These are phyloP conservation scores for Xiphorhynchus elegans DNA, from an alignment of 2,113 vertebrate species.

Conservation along the genomic window DNA sequence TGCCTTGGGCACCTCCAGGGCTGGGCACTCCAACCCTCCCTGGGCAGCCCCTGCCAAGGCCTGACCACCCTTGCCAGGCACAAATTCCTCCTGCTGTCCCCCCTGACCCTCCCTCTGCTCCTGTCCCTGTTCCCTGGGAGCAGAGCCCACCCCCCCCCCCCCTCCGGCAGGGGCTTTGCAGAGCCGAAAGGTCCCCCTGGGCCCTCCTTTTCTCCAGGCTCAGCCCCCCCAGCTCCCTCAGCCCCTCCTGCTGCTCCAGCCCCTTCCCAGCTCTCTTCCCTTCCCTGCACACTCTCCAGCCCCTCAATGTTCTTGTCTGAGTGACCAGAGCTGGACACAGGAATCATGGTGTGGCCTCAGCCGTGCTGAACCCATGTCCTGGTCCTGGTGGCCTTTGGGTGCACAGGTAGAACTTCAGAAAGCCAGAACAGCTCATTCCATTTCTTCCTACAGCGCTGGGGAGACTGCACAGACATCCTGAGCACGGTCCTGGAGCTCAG, in stretches of 20 bases:
- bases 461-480: background rate
- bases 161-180: background rate
- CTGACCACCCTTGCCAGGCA: background rate
- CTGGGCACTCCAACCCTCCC: background rate
- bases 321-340: background rate
- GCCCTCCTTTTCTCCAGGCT: background rate
- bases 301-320: background rate
- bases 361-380: background rate
- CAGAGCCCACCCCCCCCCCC: too few relatives aligned
- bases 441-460: background rate
- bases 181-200: background rate
- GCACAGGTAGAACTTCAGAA: background rate
- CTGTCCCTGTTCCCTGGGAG: too few relatives aligned
- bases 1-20: background rate
- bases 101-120: background rate
- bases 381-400: background rate
- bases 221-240: background rate
- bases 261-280: rapidly evolving
- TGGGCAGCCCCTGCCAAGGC: background rate
- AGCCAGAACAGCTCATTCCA: background rate
- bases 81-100: too few relatives aligned
- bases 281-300: rapidly evolving
- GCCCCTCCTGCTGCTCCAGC: background rate
- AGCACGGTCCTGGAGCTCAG: background rate
- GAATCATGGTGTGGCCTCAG: background rate